Percentiles rank a stretch among this genome's conserved stretches.
These are phyloP conservation scores for Cyprinodon brontotheroides DNA, from an alignment of 2,113 vertebrate genomes.

Conservation along the genomic window DNA sequence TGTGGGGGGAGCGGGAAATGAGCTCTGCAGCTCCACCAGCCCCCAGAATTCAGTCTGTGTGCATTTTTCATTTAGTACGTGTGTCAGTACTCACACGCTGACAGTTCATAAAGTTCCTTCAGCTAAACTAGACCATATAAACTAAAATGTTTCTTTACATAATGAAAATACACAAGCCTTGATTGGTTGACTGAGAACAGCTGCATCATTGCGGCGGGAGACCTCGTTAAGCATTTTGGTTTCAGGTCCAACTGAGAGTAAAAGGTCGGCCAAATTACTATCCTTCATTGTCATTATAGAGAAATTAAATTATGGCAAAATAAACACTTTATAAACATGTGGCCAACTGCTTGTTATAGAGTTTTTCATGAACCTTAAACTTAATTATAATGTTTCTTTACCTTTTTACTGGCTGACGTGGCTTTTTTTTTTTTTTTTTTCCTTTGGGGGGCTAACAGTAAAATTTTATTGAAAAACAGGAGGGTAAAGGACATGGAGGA, in stretches of 20 bases:
- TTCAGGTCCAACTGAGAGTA: slow-evolving; percentile 16
- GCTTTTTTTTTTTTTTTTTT: not conserved
- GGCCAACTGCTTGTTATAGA: slow-evolving; percentile 19
- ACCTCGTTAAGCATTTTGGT: slow-evolving; percentile 11
- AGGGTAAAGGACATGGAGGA: not conserved
- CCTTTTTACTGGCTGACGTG: not conserved
- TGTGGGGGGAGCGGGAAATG: not conserved
- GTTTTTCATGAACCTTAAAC: slow-evolving; percentile 15
- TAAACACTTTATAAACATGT: slow-evolving; percentile 43
- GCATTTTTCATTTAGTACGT: not conserved
- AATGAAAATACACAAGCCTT: not conserved
- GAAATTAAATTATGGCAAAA: slow-evolving; percentile 32
- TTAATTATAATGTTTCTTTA: slow-evolving; percentile 40
- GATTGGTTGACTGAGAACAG: slow-evolving; percentile 6
- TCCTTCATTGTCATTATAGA: slow-evolving; percentile 17
- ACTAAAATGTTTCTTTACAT: not conserved
- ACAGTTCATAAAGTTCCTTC: not conserved
- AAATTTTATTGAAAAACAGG: slow-evolving; percentile 5
- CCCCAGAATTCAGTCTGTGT: not conserved
- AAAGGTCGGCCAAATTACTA: slow-evolving; percentile 9
- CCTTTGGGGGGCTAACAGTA: not conserved
- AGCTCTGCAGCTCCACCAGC: not conserved
- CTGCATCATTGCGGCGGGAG: not conserved
- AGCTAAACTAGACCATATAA: not conserved
- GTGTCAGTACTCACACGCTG: not conserved